phyloP scores from a whole-genome alignment of 2,113 vertebrate species.

The Nerophis ophidion region DNA sequence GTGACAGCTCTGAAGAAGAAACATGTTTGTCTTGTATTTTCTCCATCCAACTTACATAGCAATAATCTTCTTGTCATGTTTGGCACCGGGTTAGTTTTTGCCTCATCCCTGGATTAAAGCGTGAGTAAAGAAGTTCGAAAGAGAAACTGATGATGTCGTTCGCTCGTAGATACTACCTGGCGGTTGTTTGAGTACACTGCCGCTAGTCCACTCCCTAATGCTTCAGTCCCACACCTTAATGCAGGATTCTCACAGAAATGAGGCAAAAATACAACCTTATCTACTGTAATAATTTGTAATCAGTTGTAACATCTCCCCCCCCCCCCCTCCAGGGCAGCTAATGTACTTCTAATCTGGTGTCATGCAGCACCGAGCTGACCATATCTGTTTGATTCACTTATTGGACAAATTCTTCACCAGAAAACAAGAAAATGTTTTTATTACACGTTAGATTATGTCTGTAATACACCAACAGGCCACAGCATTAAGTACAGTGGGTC shows the following conservation, averaged over 20 bases:
- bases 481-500: not conserved
- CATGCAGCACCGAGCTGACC: not conserved
- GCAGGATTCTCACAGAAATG: too few relatives aligned
- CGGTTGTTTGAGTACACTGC: too few relatives aligned
- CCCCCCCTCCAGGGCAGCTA: too few relatives aligned
- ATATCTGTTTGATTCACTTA: not conserved
- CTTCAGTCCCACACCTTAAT: too few relatives aligned
- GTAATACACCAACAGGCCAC: not conserved
- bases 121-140: too few relatives aligned
- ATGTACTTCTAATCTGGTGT: not conserved
- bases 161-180: too few relatives aligned
- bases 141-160: too few relatives aligned
- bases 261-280: too few relatives aligned
- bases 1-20: constrained; percentile 15
- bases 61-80: constrained; percentile 33
- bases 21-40: constrained; percentile 13
- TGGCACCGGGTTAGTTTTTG: not conserved
- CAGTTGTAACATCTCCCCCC: not conserved
- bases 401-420: not conserved
- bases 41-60: constrained; percentile 20
- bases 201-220: too few relatives aligned
- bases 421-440: not conserved
- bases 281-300: too few relatives aligned
- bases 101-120: too few relatives aligned
- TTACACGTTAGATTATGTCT: not conserved